A percentile compares a stretch with the other conserved stretches of the same genome.
phyloP scores from a whole-genome alignment of 1,140 invertebrate genomes.

The Nylanderia fulva region DNA sequence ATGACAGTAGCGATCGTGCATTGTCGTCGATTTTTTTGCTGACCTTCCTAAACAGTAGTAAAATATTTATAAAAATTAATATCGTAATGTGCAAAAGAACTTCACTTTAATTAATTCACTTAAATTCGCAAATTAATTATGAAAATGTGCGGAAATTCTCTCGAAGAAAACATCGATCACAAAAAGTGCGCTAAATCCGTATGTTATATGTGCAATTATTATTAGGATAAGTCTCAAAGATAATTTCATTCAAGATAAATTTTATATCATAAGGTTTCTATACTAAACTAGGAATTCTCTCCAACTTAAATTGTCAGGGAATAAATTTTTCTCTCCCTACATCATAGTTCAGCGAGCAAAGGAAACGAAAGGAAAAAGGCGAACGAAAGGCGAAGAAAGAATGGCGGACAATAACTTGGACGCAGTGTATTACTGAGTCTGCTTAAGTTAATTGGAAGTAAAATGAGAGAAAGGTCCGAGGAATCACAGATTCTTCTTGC shows the following conservation, averaged over 20 bases:
- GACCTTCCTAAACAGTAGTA: not conserved
- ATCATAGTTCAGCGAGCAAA: constrained; percentile 37
- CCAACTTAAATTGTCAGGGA: not conserved
- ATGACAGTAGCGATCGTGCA: not conserved
- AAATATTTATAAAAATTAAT: no score
- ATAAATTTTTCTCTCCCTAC: constrained; percentile 10
- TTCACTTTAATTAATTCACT: no score
- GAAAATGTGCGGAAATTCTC: not conserved
- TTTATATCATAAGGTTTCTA: not conserved
- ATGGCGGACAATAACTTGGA: constrained; percentile 58
- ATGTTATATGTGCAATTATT: not conserved
- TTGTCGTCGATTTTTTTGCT: not conserved
- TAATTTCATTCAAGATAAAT: constrained; percentile 7
- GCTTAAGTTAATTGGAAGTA: constrained; percentile 78
- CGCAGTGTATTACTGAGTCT: constrained; percentile 68
- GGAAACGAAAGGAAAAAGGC: constrained; percentile 15
- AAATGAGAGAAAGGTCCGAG: constrained; percentile 70
- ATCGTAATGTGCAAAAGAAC: no score
- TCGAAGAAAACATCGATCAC: not conserved
- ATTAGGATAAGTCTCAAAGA: not conserved
- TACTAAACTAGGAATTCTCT: not conserved
- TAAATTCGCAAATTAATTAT: not conserved
- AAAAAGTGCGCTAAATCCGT: not conserved
- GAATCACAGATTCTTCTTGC: constrained; percentile 66
- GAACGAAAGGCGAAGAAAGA: constrained; percentile 51